Base-by-base conservation (phyloP, 2,888 invertebrate genomes). In the Bruchidius siliquastri region DNA sequence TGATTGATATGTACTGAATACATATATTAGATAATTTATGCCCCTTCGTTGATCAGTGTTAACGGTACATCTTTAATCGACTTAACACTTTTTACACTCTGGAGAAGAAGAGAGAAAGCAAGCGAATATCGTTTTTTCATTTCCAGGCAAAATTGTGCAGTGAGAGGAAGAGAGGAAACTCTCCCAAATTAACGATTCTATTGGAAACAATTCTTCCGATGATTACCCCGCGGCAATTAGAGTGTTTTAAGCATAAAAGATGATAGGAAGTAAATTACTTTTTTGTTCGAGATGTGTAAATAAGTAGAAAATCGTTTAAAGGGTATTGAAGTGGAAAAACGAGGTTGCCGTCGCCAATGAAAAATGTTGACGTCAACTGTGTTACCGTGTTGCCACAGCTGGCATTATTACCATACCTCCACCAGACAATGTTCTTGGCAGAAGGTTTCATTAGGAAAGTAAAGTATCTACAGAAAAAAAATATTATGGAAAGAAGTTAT, bases 191-290 rank as follows among this genome's bases (percentile, higher is more conserved):
- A 76, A 76, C 71, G 72, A 74, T 75, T 76, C 76, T 76, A 77
- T 77, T 74, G 74, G 71, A 75, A 74, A 76, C 76, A 77, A 76
- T 76, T 75, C 74, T 75, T 73, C 69, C 69, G 68, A 68, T 72
- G 73, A 69, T 71, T 72, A 68, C 72, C 77, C 73, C 75, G 68
- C 75, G 75, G 76, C 76, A 76, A 77, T 77, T 77, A 77, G 76
- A 73, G 73, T 74, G 74, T 76, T 74, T 76, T 76, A 30, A 73
- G 72, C 74, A 73, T 76, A 71, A 74, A 74, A 76, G 71, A 72
- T 72, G 74, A 72, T 20, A 72, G 73, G 68, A 68, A 73, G 70
- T 74, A 74, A 73, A 72, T 75, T 75, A 76, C 72, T 75, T 77
- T 77, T 75, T 76, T 76, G 74, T 69, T 71, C 73, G 70, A 30